Conservation (phyloP, 2,113 vertebrate genomes). For the Paedocypris sp. region DNA sequence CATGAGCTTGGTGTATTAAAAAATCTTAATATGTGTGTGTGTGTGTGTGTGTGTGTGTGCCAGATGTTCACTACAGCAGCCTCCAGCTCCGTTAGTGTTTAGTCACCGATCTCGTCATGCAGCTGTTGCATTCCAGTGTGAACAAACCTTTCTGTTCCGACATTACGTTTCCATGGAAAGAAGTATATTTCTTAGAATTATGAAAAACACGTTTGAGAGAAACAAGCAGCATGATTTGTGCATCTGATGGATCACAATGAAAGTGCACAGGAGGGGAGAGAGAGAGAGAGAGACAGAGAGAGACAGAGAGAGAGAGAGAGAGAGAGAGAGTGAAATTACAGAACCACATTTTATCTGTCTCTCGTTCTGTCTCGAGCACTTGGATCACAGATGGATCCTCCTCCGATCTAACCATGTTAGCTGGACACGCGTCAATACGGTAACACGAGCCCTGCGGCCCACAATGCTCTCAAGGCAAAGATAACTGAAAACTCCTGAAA, state of each 20-base stretch:
- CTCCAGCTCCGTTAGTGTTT: conserved; percentile 22
- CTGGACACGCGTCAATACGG: conserved; percentile 45
- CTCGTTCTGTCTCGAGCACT: neutral
- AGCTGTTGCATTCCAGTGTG: conserved; percentile 30
- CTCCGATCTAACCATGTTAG: conserved; percentile 45
- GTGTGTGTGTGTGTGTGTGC: neutral
- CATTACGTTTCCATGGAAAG: conserved; percentile 8
- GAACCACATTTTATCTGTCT: neutral
- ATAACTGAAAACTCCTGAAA: conserved; percentile 21
- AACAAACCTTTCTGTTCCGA: conserved; percentile 3
- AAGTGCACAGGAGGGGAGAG: no score
- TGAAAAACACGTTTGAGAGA: no score
- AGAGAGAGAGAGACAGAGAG: no score
- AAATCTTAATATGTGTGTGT: neutral
- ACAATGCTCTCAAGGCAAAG: conserved; percentile 33
- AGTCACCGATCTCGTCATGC: conserved; percentile 9
- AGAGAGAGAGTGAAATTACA: no score
- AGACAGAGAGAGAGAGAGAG: no score
- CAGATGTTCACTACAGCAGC: conserved; percentile 27
- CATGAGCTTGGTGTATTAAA: neutral
- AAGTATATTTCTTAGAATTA: no score
- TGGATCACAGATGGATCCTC: conserved; percentile 29
- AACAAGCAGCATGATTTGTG: no score
- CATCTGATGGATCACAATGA: no score
- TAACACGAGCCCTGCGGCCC: conserved; percentile 42